Conservation (phyloP, 2,113 vertebrate species). For the Malurus alboscapulatus region DNA sequence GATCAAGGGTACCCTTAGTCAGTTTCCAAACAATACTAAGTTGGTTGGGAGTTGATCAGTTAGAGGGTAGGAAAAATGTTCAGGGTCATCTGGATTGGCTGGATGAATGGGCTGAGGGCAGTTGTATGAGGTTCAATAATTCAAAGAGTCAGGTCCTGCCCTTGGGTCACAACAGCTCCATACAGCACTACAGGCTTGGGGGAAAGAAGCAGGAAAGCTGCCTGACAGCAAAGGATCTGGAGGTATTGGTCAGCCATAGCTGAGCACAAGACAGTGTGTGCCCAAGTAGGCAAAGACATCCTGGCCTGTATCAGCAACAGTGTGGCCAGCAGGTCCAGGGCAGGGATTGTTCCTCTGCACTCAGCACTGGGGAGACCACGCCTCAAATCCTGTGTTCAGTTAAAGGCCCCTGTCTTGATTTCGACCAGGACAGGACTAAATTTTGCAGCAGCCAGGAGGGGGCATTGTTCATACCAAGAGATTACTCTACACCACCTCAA, state of each 20-base stretch:
- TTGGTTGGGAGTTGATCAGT: background rate
- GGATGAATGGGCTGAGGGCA: fast-evolving
- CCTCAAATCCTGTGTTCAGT: too few species aligned
- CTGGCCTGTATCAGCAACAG: background rate
- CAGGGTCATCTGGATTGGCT: background rate
- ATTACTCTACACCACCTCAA: background rate
- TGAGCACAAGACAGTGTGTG: background rate
- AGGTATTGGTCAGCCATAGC: background rate
- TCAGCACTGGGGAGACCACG: background rate
- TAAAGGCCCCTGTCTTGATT: background rate
- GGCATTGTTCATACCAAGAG: too few species aligned
- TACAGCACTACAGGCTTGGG: background rate
- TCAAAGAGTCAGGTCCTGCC: background rate
- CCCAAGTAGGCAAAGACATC: background rate
- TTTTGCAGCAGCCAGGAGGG: background rate
- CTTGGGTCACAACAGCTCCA: background rate
- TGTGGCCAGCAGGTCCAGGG: background rate
- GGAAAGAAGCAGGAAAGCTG: background rate
- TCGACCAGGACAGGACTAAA: background rate
- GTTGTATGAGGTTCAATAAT: background rate
- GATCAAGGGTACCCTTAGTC: fast-evolving
- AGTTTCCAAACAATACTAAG: background rate
- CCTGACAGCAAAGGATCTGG: background rate
- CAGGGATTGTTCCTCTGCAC: background rate
- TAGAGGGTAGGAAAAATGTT: background rate